Evolutionary conservation across 2,797 vertebrate species (phyloP), one percentile per base, ranked within the genome.

Genomic region (Morus bassanus): DNA sequence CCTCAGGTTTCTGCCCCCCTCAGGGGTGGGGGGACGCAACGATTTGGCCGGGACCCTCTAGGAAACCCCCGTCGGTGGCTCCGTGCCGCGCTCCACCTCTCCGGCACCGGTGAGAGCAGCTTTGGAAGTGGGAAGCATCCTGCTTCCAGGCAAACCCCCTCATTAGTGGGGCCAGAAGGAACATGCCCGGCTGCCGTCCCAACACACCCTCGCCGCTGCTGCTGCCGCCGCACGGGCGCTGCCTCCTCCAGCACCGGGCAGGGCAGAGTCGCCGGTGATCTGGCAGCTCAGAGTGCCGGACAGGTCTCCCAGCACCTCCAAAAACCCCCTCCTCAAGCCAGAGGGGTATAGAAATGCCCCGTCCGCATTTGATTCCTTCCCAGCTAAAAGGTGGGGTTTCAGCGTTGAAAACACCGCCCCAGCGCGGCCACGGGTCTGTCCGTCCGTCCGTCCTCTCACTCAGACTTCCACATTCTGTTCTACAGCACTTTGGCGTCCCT

Each of bases 81-180:
- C 90, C 8, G 30, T 13, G 51, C 67, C 2, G 24, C 4, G 3
- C 51, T 90, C 59, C 70, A 31, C 54, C 73, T 83, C 56, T 53
- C 84, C 50, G 2, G 65, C 63, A 28, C 50, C 4, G 6, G 27
- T 3, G 8, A 30, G 80, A 85, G 91, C n/a, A 18, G 65, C 75
- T 84, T 25, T 64, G 91, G 75, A 31, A 78, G 41, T 18, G 33
- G 84, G 88, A 86, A 56, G 64, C n/a, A 50, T 78, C 69, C 74
- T 10, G 16, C 68, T 96, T n/a, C 76, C 75, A 46, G 60, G 68
- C 27, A 78, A 86, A 93, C 10, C 81, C 56, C 60, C 45, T 61
- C 45, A 48, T 48, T 37, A 89, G 51, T 2, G 2, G 76, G 93
- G 86, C 93, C 93, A 68, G 94, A 78, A 88, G 72, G 72, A 88